A percentile compares a stretch with the other conserved stretches of the same genome.
These are phyloP conservation scores for Drosophila sp. DNA, from an alignment of 1,140 invertebrate genomes.

Conservation along the genomic window DNA sequence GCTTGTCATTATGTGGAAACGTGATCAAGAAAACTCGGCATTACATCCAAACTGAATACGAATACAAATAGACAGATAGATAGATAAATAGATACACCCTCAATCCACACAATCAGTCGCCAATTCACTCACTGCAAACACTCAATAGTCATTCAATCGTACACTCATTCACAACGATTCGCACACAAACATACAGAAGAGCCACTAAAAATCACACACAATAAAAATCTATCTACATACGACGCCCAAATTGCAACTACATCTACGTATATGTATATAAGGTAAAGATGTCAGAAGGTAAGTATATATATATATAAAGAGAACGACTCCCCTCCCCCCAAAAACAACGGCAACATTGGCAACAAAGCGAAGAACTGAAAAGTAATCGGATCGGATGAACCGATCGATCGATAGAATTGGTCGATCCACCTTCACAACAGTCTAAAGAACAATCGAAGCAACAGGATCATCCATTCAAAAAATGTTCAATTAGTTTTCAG, in stretches of 20 bases:
- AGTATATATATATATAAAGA: too few relatives aligned
- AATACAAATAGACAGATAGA: background rate
- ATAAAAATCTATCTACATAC: background rate
- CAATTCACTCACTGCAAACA: background rate
- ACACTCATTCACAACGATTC: background rate
- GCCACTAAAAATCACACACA: constrained; percentile 12
- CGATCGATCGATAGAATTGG: too few relatives aligned
- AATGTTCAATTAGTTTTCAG: too few relatives aligned
- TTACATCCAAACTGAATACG: constrained; percentile 18
- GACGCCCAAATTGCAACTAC: constrained; percentile 13
- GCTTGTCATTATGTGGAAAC: constrained; percentile 36
- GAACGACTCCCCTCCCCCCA: too few relatives aligned
- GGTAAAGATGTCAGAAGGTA: too few relatives aligned
- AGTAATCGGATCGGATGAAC: too few relatives aligned
- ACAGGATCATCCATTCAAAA: too few relatives aligned
- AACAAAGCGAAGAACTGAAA: too few relatives aligned
- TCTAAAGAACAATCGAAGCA: too few relatives aligned
- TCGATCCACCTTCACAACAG: too few relatives aligned
- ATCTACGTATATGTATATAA: constrained; percentile 3
- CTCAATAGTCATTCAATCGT: background rate
- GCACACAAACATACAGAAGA: constrained; percentile 9
- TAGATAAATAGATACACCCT: background rate
- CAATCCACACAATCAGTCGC: background rate
- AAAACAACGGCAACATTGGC: too few relatives aligned
- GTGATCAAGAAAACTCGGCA: constrained; percentile 79